Base-by-base conservation (phyloP, 2,797 vertebrate genomes). In the Hypotaenidia philippensis region DNA sequence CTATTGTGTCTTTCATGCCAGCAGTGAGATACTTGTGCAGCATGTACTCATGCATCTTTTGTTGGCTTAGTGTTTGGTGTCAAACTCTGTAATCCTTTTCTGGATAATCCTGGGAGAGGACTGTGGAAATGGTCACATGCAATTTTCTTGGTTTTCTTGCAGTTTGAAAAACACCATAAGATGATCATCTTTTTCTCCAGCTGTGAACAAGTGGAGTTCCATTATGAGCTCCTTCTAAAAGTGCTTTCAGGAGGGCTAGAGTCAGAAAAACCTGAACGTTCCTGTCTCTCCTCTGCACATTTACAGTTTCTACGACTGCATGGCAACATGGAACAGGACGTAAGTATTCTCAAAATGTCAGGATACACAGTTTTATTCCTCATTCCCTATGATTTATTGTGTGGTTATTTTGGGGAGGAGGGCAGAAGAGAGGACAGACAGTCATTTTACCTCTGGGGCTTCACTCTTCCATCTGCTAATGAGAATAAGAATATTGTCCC, bases 311-410 rank as follows among this genome's bases (percentile, higher is more conserved):
- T 98, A 20, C 98, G 98, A 87, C 98, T 99, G 94, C 99, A 99
- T 0, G 99, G 99, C 25, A 98, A 97, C 98, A 99, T 99, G 99
- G 98, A 98, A 27, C 99, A 99, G 96, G 98, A 99, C 98, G 99
- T 99, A 85, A 98, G 98, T 32, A 5, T 40, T 40, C 15, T 27
- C 22, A 36, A 1, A 75, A 38, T 41, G 61, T 76, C 77, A 56
- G 70, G 47, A 41, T 59, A n/a, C 1, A 1, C 44, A 5, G 31
- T 61, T 88, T 86, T 79, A 11, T 68, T 88, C 77, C 52, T 79
- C 66, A 44, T 76, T 90, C 38, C 16, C 5, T 57, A 0, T 87
- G 93, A 96, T 96, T 93, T 94, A 93, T 94, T 90, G 13, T 5
- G 36, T 94, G 86, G 64, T 87, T 96, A 74, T 94, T 90, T 77